Evolutionary conservation across 2,113 vertebrate species (phyloP).

Genomic region (Poecilia latipinna): DNA sequence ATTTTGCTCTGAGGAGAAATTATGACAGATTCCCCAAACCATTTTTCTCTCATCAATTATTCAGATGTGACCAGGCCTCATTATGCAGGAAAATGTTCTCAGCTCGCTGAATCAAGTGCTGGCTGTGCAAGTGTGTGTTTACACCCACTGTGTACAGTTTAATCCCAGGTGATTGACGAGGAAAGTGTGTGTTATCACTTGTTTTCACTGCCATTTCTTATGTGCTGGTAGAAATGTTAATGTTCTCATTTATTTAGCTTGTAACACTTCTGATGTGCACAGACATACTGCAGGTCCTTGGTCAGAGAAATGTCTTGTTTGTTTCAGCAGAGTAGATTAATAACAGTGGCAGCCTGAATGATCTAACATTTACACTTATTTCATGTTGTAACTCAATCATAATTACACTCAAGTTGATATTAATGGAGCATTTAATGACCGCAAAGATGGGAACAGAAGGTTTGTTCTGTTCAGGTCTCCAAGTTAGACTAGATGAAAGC

Average conservation of each 20-base stretch:
- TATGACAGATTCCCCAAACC: conserved; percentile 66
- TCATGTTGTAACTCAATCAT: neutral
- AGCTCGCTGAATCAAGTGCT: conserved; percentile 32
- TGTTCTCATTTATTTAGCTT: neutral
- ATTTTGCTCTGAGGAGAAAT: conserved; percentile 68
- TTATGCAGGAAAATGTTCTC: conserved; percentile 61
- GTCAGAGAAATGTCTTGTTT: conserved; percentile 10
- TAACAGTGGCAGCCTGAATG: conserved; percentile 1
- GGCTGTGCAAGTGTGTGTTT: conserved; percentile 25
- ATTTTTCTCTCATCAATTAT: conserved; percentile 73
- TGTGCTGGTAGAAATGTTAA: conserved; percentile 1
- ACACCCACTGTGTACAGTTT: conserved; percentile 2
- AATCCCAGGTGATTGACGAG: conserved; percentile 6
- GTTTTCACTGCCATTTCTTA: neutral
- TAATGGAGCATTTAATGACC: neutral
- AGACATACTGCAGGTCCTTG: neutral
- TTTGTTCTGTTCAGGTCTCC: neutral
- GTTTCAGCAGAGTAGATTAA: conserved; percentile 16
- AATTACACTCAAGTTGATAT: conserved; percentile 1
- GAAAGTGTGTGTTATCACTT: neutral
- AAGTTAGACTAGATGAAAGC: neutral
- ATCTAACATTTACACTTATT: conserved; percentile 11
- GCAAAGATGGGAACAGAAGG: neutral
- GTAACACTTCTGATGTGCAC: conserved; percentile 3
- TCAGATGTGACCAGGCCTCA: conserved; percentile 65